Evolutionary conservation across 37 sponge, comb jelly and placozoan genomes (phyloP).

Genomic region (Spongilla lacustris): DNA sequence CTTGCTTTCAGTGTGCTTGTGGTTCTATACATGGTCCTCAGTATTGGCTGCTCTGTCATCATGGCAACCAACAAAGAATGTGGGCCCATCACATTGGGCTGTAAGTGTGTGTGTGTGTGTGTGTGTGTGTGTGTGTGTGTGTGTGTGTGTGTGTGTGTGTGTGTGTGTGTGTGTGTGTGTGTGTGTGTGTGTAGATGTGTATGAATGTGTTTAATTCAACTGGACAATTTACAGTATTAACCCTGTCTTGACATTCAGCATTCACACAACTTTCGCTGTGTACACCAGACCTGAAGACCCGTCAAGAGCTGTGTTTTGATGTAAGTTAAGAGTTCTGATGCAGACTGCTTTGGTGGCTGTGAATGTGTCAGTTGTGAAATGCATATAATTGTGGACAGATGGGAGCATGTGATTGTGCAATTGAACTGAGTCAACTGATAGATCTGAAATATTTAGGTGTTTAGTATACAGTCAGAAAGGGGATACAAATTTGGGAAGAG

Average conservation of each 20-base stretch:
- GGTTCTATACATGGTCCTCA: conserved; percentile 41
- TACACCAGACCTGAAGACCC: background rate
- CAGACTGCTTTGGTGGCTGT: too few relatives aligned
- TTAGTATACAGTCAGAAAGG: background rate
- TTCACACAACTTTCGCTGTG: background rate
- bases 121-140: conserved; percentile 1
- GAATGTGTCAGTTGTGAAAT: background rate
- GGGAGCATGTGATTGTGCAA: background rate
- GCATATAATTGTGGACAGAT: background rate
- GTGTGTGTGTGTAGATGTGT: too few relatives aligned
- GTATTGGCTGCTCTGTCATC: conserved; percentile 2
- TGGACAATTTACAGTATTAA: too few relatives aligned
- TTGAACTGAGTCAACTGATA: background rate
- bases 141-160: background rate
- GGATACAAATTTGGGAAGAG: background rate
- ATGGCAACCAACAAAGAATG: background rate
- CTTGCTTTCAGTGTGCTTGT: conserved; percentile 22
- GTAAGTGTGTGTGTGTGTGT: background rate
- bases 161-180: too few relatives aligned
- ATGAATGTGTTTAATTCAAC: too few relatives aligned
- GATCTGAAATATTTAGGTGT: background rate
- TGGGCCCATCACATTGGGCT: background rate
- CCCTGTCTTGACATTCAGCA: background rate
- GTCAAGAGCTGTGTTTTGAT: background rate
- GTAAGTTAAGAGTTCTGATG: background rate